Evolutionary conservation across 2,113 vertebrate species (phyloP).

Genomic region (Rattus norvegicus): DNA sequence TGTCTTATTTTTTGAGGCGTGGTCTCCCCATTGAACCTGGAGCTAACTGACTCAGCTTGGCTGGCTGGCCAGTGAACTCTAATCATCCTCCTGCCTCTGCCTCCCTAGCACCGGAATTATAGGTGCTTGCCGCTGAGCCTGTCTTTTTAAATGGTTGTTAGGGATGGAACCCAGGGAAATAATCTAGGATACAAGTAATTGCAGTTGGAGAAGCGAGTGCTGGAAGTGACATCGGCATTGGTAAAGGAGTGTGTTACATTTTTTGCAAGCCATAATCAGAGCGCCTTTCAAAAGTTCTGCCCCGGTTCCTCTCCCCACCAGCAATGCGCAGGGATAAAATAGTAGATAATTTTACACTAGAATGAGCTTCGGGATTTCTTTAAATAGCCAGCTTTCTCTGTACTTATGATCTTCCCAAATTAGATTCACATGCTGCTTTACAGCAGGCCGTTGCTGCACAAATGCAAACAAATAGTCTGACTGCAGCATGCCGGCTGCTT

Average conservation of each 20-base stretch:
- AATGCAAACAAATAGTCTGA: neutral
- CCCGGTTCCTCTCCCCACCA: neutral
- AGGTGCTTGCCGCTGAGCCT: neutral
- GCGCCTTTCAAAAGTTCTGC: neutral
- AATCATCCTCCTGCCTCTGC: neutral
- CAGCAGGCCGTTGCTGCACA: neutral
- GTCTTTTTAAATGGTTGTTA: neutral
- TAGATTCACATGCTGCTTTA: neutral
- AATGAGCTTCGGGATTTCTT: slow-evolving; percentile 31
- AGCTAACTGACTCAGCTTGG: neutral
- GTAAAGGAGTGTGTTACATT: neutral
- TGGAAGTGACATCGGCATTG: neutral
- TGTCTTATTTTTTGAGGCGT: neutral
- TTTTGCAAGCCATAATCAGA: neutral
- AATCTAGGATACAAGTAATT: neutral
- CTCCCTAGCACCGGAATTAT: neutral
- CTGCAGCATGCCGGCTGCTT: neutral
- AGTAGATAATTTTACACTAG: neutral
- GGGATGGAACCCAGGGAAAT: neutral
- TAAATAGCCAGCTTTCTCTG: slow-evolving; percentile 35
- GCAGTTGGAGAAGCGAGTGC: neutral
- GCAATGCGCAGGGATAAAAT: neutral
- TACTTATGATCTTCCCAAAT: neutral
- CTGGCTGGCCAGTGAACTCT: neutral
- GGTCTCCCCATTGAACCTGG: neutral